Evolutionary conservation across 92 coral and sea anemone species (phyloP), one percentile per base, ranked within the genome.

Genomic region (Umimayanthus chanpuru): DNA sequence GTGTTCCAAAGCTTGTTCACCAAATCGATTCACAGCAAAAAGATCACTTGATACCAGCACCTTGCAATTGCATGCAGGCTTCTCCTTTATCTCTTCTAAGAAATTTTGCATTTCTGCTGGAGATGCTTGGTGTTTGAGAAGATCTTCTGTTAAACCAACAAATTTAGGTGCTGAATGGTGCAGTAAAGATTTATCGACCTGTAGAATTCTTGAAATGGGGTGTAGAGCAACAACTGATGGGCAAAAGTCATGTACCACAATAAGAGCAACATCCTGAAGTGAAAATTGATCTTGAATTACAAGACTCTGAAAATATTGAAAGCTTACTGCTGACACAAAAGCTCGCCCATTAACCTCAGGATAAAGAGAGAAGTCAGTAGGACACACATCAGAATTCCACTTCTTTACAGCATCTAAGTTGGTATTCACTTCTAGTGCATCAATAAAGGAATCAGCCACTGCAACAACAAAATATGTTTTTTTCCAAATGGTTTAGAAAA

Each of bases 21-120:
- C 95, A 88, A 68, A 97, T 23, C 85, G 86, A 86, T 95, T 96
- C 92, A 97, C 73, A 43, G 98, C 98, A 32, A 97, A 85, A 15
- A 94, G 81, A 73, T 96, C 98, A 85, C 88, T 89, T 39, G 99
- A 97, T 41, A 95, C 78, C 53, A 88, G 73, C 68, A 89, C 90
- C 76, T 73, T 77, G 40, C 94, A 91, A 5, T 73, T 77, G 40
- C 94, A 91, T 3, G 86, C 88, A 88, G 94, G 94, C 18, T 50
- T 72, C 3, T 86, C 12, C 81, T 93, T 94, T 38, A 92, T 32
- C 73, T 79, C 29, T 9, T 25, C 66, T 18, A 97, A 90, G 16
- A 89, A 82, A 40, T 28, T 82, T 72, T 89, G 73, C 80, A 96
- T 20, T 21, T 91, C 92, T 53, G 26, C 12, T 25, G 81, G 73